Evolutionary conservation across 2,797 vertebrate species (phyloP).

Genomic region (Melanotaenia parkinsoni): DNA sequence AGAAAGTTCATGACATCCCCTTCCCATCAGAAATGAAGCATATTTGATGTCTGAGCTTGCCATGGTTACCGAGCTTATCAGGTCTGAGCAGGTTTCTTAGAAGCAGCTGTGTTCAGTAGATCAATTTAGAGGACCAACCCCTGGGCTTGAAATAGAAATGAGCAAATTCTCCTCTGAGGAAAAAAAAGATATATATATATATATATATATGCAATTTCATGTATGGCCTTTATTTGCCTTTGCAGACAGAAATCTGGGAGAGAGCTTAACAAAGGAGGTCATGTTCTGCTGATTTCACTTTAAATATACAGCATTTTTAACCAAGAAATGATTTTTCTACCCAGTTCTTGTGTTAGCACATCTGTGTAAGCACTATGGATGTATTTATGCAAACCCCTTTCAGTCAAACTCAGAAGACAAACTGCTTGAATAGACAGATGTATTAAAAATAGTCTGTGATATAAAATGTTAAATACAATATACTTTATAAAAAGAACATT

Average conservation of each 20-base stretch:
- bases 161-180: slow-evolving; percentile 49
- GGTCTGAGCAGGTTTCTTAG: slow-evolving; percentile 77
- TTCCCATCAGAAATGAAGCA: slow-evolving; percentile 67
- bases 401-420: not conserved
- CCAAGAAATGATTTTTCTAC: slow-evolving; percentile 3
- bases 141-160: slow-evolving; percentile 74
- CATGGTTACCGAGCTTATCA: slow-evolving; percentile 79
- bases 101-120: slow-evolving; percentile 72
- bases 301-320: not conserved
- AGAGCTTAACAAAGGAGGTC: slow-evolving; percentile 25
- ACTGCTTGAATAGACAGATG: not conserved
- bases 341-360: not conserved
- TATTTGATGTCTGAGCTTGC: slow-evolving; percentile 70
- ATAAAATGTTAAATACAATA: not conserved
- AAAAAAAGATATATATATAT: slow-evolving; percentile 18
- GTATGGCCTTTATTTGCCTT: slow-evolving; percentile 46
- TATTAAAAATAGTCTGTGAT: not conserved
- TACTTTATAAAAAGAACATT: too few relatives aligned
- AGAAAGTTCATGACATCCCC: slow-evolving; percentile 60
- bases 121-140: slow-evolving; percentile 80
- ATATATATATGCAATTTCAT: slow-evolving; percentile 39
- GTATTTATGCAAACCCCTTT: not conserved
- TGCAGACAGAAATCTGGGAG: slow-evolving; percentile 34
- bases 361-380: too few relatives aligned
- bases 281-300: slow-evolving; percentile 30